Conservation (phyloP, 2,797 vertebrate species). For the Parambassis ranga region DNA sequence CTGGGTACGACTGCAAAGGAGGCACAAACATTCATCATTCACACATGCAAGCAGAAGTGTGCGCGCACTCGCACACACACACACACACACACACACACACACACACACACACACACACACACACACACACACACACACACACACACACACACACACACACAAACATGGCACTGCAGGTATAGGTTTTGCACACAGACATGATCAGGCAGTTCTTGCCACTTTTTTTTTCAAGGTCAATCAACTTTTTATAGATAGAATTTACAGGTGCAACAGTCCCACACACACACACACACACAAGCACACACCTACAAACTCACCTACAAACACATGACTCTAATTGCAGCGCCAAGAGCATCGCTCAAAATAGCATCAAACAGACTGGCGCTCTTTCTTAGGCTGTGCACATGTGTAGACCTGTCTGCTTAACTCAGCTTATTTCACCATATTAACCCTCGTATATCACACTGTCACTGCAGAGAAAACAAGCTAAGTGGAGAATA, state of each 20-base stretch:
- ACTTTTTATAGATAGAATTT: conserved; percentile 52
- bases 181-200: background rate
- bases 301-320: conserved; percentile 2
- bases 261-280: conserved; percentile 34
- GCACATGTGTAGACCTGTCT: conserved; percentile 68
- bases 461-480: conserved; percentile 63
- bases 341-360: conserved; percentile 45
- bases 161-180: background rate
- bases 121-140: conserved; percentile 9
- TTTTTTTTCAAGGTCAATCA: conserved; percentile 29
- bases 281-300: conserved; percentile 1
- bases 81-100: background rate
- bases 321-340: conserved; percentile 33
- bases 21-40: conserved; percentile 24
- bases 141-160: conserved; percentile 8
- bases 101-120: conserved; percentile 8
- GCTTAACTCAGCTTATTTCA: conserved; percentile 56
- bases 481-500: conserved; percentile 43
- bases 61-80: conserved; percentile 6
- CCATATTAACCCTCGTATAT: conserved; percentile 65
- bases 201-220: conserved; percentile 2
- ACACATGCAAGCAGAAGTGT: conserved; percentile 8
- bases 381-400: conserved; percentile 32
- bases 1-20: conserved; percentile 32
- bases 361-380: conserved; percentile 73